Evolutionary conservation across 2,888 invertebrate genomes (phyloP).

Genomic region (Pyrrhia umbra): DNA sequence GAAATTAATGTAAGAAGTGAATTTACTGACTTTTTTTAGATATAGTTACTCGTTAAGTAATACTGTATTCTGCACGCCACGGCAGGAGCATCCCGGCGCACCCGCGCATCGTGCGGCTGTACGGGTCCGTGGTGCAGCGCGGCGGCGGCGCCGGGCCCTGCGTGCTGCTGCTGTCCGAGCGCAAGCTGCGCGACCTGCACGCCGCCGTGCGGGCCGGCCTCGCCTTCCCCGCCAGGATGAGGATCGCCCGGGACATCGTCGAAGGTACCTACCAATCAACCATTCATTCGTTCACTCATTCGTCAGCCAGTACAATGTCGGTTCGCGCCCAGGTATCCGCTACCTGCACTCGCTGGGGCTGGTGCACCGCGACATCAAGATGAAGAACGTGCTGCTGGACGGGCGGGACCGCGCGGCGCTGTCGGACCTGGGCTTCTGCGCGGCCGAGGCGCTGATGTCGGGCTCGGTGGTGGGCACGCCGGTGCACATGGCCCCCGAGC

Average conservation of each 20-base stretch:
- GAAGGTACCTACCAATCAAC: constrained; percentile 87
- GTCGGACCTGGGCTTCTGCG: constrained; percentile 97
- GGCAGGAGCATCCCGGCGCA: constrained; percentile 95
- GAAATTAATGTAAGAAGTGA: too few species aligned
- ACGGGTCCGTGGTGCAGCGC: constrained; percentile 95
- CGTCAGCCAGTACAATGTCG: too few species aligned
- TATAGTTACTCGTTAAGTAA: too few species aligned
- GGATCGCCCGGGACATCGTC: constrained; percentile 95
- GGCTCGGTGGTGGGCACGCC: constrained; percentile 97
- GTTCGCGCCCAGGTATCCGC: constrained; percentile 91
- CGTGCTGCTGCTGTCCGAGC: constrained; percentile 95
- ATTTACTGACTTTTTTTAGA: too few species aligned
- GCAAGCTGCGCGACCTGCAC: constrained; percentile 94
- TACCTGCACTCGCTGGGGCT: constrained; percentile 97
- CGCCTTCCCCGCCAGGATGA: constrained; percentile 91
- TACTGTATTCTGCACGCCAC: too few species aligned
- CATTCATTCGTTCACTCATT: too few species aligned
- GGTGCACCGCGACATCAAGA: constrained; percentile 96
- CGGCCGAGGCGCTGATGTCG: constrained; percentile 97
- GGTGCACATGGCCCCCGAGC: constrained; percentile 97
- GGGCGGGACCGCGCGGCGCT: constrained; percentile 93
- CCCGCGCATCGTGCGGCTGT: constrained; percentile 93
- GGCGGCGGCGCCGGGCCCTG: constrained; percentile 91
- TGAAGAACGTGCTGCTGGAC: constrained; percentile 97
- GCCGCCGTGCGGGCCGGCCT: constrained; percentile 93